These are phyloP conservation scores for Holcopasites calliopsidis DNA, from an alignment of 1,140 invertebrate genomes.

Conservation along the genomic window DNA sequence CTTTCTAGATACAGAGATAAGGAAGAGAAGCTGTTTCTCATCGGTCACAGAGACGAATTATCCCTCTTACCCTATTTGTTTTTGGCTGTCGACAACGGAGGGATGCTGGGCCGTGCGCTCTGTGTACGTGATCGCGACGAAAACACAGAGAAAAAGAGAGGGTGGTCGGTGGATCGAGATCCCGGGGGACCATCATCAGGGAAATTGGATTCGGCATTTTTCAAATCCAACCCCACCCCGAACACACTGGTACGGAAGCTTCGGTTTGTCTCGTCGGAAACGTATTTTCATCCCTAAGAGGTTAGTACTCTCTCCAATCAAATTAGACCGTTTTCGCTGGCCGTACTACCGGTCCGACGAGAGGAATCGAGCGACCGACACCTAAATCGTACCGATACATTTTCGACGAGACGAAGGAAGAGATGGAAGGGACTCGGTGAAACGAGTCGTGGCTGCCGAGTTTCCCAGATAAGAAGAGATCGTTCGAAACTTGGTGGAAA, in stretches of 20 bases:
- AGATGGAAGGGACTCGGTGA: background rate
- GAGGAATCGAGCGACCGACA: slow-evolving; percentile 15
- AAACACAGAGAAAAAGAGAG: slow-evolving; percentile 49
- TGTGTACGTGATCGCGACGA: slow-evolving; percentile 50
- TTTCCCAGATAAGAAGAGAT: slow-evolving; percentile 2
- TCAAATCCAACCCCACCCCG: slow-evolving; percentile 66
- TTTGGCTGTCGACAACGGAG: slow-evolving; percentile 64
- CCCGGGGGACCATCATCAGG: slow-evolving; percentile 76
- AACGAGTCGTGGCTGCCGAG: background rate
- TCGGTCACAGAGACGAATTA: slow-evolving; percentile 60
- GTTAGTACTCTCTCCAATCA: slow-evolving; percentile 54
- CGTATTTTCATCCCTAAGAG: slow-evolving; percentile 59
- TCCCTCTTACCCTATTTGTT: slow-evolving; percentile 74
- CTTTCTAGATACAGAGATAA: slow-evolving; percentile 54
- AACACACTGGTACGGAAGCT: slow-evolving; percentile 62
- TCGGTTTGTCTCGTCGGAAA: slow-evolving; percentile 51
- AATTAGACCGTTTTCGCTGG: slow-evolving; percentile 55
- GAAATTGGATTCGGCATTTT: slow-evolving; percentile 78
- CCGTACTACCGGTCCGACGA: background rate
- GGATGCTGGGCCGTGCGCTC: slow-evolving; percentile 48
- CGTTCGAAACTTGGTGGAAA: background rate
- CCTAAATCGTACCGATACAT: slow-evolving; percentile 33
- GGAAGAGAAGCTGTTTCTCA: slow-evolving; percentile 26
- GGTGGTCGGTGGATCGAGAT: slow-evolving; percentile 38
- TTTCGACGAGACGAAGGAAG: background rate